Evolutionary conservation across 2,113 vertebrate species (phyloP).

Genomic region (Prinia subflava): DNA sequence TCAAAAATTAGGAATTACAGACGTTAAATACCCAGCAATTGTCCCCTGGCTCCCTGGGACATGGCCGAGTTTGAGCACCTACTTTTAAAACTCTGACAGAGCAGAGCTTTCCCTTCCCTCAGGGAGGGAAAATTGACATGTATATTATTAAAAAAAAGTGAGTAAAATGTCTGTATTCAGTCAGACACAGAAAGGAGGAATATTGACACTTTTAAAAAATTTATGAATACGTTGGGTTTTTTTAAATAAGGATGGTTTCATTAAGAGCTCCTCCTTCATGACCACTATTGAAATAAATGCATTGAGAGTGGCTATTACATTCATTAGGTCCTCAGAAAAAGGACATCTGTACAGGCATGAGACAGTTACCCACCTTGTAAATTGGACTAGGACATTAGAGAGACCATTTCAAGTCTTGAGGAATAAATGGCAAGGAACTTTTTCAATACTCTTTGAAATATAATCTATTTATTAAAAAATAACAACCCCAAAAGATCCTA

Average conservation of each 20-base stretch:
- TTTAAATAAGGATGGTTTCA: neutral
- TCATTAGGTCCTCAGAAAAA: neutral
- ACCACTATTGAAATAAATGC: neutral
- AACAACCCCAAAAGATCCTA: neutral
- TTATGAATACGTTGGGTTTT: neutral
- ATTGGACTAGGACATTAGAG: neutral
- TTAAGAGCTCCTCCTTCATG: neutral
- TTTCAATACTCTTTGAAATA: conserved; percentile 7
- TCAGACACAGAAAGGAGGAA: neutral
- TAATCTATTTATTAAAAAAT: neutral
- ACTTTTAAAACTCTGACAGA: neutral
- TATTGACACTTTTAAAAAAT: neutral
- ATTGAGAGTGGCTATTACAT: neutral
- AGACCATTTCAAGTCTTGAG: neutral
- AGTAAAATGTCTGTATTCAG: neutral
- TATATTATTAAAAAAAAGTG: neutral
- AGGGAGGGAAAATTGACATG: neutral
- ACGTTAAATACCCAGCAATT: neutral
- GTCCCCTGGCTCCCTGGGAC: rapidly evolving
- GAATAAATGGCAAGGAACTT: neutral
- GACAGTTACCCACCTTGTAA: neutral
- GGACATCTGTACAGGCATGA: neutral
- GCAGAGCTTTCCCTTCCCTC: neutral
- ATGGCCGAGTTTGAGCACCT: rapidly evolving
- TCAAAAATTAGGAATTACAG: neutral